A percentile compares a stretch with the other conserved stretches of the same genome.
Evolutionary conservation across 1,140 invertebrate species (phyloP).

Genomic region (Paracyclopina nana): DNA sequence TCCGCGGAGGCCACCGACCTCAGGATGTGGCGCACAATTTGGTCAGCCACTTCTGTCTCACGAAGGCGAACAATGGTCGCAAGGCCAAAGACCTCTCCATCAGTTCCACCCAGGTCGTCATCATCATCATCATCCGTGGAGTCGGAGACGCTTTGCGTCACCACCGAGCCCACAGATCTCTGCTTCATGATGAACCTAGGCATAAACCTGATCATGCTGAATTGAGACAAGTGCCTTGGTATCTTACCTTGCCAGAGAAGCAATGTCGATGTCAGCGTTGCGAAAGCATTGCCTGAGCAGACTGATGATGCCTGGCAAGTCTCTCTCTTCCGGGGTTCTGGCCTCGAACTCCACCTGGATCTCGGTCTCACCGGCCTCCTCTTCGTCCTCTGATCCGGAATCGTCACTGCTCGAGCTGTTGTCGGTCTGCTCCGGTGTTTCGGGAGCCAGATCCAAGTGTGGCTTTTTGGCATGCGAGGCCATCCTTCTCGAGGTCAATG

Average conservation of each 20-base stretch:
- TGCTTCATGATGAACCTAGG: slow-evolving; percentile 1
- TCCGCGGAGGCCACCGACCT: background rate
- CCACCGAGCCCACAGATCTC: slow-evolving; percentile 5
- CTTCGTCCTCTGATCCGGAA: background rate
- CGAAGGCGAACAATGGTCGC: background rate
- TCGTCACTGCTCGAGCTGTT: no score
- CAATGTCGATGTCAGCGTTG: no score
- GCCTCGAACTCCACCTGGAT: slow-evolving; percentile 15
- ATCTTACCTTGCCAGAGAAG: no score
- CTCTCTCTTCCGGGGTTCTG: background rate
- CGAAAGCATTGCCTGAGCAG: no score
- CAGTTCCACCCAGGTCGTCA: background rate
- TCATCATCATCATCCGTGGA: slow-evolving; percentile 4
- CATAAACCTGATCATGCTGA: no score
- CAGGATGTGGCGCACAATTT: no score
- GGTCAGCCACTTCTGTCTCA: no score
- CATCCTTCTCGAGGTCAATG: no score
- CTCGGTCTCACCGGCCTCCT: background rate
- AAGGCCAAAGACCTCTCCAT: slow-evolving; percentile 5
- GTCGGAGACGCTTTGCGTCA: slow-evolving; percentile 4
- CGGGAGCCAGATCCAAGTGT: no score
- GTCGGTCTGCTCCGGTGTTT: no score
- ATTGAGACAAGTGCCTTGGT: no score
- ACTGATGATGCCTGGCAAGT: background rate
- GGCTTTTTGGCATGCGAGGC: no score